phyloP scores from a whole-genome alignment of 2,797 vertebrate genomes.

The Corythornis leucogaster region DNA sequence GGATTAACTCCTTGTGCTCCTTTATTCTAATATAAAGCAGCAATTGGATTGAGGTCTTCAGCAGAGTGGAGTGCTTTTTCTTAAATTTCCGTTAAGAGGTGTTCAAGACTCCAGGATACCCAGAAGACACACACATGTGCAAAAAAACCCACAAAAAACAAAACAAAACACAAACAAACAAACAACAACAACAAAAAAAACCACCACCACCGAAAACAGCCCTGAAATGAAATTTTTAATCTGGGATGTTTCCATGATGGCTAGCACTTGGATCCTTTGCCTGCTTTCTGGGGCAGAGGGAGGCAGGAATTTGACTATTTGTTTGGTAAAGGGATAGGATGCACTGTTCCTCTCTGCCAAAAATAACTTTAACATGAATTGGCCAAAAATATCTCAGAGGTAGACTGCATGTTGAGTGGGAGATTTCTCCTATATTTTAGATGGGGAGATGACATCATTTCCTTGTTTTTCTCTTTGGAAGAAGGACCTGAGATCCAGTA shows the following conservation, averaged over 20 bases:
- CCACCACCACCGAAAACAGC: no score
- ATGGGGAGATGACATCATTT: not conserved
- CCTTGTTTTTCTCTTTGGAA: not conserved
- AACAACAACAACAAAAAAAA: not conserved
- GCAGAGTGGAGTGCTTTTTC: not conserved
- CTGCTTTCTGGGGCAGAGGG: not conserved
- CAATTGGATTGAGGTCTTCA: not conserved
- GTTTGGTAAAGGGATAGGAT: not conserved
- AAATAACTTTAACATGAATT: not conserved
- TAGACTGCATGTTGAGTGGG: not conserved
- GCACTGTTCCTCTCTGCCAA: not conserved
- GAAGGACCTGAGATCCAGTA: not conserved
- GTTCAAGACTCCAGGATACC: not conserved
- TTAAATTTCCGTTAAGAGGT: not conserved
- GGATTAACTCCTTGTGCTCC: conserved; percentile 24
- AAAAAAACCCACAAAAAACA: not conserved
- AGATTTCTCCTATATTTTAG: not conserved
- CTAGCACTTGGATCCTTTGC: not conserved
- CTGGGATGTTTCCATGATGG: not conserved
- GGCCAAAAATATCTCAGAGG: not conserved
- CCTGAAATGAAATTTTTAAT: not conserved
- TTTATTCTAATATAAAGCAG: not conserved
- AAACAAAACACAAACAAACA: no score
- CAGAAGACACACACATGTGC: not conserved
- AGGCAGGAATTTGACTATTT: not conserved